Conservation (phyloP, 2,888 invertebrate genomes). For the Papilio protenor region DNA sequence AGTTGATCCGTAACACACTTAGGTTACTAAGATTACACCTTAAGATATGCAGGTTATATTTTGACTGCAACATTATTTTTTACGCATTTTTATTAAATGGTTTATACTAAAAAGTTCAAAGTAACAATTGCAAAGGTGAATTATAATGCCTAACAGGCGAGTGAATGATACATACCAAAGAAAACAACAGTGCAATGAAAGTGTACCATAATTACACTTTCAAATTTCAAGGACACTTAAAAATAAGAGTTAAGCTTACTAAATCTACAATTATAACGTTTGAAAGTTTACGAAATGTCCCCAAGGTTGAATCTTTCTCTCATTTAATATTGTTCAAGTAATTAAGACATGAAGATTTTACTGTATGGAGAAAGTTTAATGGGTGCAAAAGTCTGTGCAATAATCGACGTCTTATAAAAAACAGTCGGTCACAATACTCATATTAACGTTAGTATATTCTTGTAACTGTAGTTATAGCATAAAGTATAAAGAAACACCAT, state of each 20-base stretch:
- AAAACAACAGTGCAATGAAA: not conserved
- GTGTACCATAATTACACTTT: slow-evolving; percentile 10
- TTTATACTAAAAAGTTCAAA: not conserved
- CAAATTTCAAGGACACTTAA: slow-evolving; percentile 1
- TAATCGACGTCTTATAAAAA: too few species aligned
- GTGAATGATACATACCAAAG: not conserved
- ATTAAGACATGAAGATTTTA: not conserved
- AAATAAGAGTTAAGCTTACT: slow-evolving; percentile 4
- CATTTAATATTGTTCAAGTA: not conserved
- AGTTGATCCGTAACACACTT: not conserved
- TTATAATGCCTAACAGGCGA: not conserved
- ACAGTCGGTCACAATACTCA: too few species aligned
- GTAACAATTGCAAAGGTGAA: not conserved
- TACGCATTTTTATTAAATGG: not conserved
- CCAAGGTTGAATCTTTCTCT: not conserved
- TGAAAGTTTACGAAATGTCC: slow-evolving; percentile 13
- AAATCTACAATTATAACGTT: slow-evolving; percentile 7
- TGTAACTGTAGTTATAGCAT: too few species aligned
- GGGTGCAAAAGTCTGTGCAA: too few species aligned
- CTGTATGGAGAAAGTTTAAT: not conserved
- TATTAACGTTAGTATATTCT: too few species aligned
- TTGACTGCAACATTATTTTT: not conserved
- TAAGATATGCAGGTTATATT: not conserved
- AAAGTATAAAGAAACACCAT: too few species aligned
- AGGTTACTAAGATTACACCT: not conserved